Conservation (phyloP, 2,888 invertebrate species). For the Athalia rosae region DNA sequence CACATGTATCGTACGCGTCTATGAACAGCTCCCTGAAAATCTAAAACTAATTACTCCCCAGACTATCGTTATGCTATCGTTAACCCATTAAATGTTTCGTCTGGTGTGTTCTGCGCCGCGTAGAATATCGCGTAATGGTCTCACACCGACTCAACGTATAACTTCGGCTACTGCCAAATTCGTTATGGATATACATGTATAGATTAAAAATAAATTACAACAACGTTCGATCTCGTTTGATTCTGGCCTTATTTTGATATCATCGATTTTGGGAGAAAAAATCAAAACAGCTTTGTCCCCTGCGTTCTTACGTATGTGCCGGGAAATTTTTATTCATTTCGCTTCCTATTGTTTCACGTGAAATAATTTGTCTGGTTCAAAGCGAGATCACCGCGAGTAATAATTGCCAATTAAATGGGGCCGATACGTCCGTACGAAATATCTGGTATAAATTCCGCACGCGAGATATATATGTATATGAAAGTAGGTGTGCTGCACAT, state of each 20-base stretch:
- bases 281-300: background rate
- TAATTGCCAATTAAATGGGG: conserved; percentile 15
- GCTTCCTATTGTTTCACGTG: background rate
- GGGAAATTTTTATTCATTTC: background rate
- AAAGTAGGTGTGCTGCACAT: background rate
- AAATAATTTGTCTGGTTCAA: background rate
- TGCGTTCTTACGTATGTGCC: background rate
- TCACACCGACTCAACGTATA: background rate
- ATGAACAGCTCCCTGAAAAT: background rate
- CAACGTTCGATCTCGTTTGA: background rate
- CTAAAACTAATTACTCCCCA: conserved; percentile 54
- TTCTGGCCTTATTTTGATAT: too few relatives aligned
- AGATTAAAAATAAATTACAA: background rate
- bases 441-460: background rate
- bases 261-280: background rate
- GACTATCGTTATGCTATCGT: conserved; percentile 54
- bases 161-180: background rate
- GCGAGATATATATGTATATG: background rate
- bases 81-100: conserved; percentile 57
- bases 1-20: background rate
- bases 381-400: background rate
- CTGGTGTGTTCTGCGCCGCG: background rate
- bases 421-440: background rate
- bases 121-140: too few relatives aligned
- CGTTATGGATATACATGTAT: too few relatives aligned